Evolutionary conservation across 2,797 vertebrate species (phyloP).

Genomic region (Falco concolor): DNA sequence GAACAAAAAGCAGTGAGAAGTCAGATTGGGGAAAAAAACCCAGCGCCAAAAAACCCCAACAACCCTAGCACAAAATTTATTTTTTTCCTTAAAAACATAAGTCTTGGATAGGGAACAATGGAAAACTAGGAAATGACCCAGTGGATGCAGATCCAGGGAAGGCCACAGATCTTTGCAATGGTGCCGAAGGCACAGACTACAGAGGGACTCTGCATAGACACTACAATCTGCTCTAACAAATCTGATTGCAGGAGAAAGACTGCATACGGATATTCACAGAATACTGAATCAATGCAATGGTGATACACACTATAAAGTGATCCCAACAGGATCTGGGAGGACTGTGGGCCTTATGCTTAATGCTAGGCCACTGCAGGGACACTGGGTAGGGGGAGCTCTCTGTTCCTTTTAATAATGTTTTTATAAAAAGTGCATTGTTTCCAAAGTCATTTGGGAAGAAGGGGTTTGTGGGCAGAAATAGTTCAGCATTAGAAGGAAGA

Average conservation of each 20-base stretch:
- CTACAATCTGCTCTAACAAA: neutral
- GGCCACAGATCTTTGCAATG: neutral
- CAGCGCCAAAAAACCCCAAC: neutral
- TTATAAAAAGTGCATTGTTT: neutral
- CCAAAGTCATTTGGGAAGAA: neutral
- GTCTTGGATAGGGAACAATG: neutral
- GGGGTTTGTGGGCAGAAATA: conserved; percentile 8
- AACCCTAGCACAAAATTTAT: neutral
- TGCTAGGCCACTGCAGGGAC: neutral
- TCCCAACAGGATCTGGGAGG: neutral
- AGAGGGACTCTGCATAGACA: neutral
- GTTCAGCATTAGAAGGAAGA: conserved; percentile 52
- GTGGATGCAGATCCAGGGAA: neutral
- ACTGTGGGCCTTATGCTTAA: neutral
- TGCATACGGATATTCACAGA: neutral
- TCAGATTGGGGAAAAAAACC: accelerated
- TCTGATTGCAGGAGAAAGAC: neutral
- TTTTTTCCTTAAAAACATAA: neutral
- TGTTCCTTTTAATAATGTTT: neutral
- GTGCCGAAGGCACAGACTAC: neutral
- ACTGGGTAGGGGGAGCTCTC: neutral
- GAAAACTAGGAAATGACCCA: neutral
- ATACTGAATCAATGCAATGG: neutral
- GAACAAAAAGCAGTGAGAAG: neutral
- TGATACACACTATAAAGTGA: neutral